Evolutionary conservation across 2,113 vertebrate species (phyloP), one percentile per base, ranked within the genome.

Genomic region (Podarcis muralis): DNA sequence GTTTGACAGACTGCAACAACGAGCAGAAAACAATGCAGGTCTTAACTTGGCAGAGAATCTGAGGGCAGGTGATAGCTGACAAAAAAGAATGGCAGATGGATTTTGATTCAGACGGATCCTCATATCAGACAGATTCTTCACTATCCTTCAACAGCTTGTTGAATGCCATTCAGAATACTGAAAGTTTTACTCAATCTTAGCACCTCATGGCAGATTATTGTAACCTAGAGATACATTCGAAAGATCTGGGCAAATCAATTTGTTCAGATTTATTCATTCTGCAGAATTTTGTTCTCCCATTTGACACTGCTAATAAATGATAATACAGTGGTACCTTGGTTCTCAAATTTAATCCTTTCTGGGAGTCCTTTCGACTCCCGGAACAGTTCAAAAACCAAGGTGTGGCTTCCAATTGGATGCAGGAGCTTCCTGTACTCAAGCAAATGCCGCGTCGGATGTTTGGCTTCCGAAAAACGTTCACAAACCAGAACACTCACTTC

Each of bases 1-100:
- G 43, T 88, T 25, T 89, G 92, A 95, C 92, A 94, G 89, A 86
- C 57, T 94, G 87, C 78, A 95, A 92, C 93, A 95, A 92, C 92
- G 93, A 93, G 87, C 86, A 93, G 92, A 92, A 91, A 92, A 91
- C 91, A 93, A 83, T 91, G 83, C 75, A 91, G 57, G 25, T 89
- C 81, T 87, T 90, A 23, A 88, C 43, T 23, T 68, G 88, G 90
- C 88, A 84, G 79, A 86, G 43, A 93, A 85, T 94, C 71, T 90
- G 88, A 90, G 68, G 88, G 85, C 86, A 91, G 90, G 79, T 91
- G 89, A 94, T 89, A 81, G 92, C 92, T 92, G 89, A 94, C 85
- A 92, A 94, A 94, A 90, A 76, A 72, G 68, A 92, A 92, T 85
- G 95, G 92, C 90, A 95, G 92, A 90, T 88, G 72, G 77, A 66